Base-by-base conservation (phyloP, 2,113 vertebrate species). In the Hystrix brachyura region DNA sequence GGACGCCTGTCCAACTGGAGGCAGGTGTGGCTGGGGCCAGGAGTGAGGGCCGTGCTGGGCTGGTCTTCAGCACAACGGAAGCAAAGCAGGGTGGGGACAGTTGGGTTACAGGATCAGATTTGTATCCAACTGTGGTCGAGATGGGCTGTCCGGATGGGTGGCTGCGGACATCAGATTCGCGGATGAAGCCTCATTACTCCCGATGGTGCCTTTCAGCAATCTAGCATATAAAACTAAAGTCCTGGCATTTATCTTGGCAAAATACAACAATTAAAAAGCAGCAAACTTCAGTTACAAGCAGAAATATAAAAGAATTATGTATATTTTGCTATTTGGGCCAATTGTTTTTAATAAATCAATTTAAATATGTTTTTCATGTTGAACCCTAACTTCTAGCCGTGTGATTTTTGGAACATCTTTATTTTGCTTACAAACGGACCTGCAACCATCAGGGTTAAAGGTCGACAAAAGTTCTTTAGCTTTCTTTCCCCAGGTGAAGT, bases 401-500 rank as follows among this genome's bases (percentile, higher is more conserved):
- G 2, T 38, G 60, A 80, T 81, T 97, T 90, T 62, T 12, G 29
- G 62, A 71, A 95, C 0, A 1, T 94, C 27, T 88, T 67, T 90
- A 82, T 90, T 93, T 62, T 94, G 76, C 29, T 80, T 74, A 48
- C 23, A 87, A 74, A 94, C 38, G 38, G 38, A 38, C 38, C 38
- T 38, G 38, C 38, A 38, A 38, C 38, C 38, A 38, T 38, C 38
- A 38, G 38, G 38, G 38, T 38, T 38, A 38, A 38, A 38, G 38
- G 38, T 38, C 38, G 38, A 38, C 38, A 69, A 57, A 21, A 12
- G 38, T 90, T 82, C 55, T 80, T 92, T 80, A 25, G 46, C 9
- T 91, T 60, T 88, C 51, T 92, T 32, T 85, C 55, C 93, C 29
- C 23, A 69, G 32, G 60, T 65, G 59, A 96, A 90, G 95, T 5